Evolutionary conservation across 2,113 vertebrate species (phyloP), one percentile per base, ranked within the genome.

Genomic region (Pseudorasbora parva): DNA sequence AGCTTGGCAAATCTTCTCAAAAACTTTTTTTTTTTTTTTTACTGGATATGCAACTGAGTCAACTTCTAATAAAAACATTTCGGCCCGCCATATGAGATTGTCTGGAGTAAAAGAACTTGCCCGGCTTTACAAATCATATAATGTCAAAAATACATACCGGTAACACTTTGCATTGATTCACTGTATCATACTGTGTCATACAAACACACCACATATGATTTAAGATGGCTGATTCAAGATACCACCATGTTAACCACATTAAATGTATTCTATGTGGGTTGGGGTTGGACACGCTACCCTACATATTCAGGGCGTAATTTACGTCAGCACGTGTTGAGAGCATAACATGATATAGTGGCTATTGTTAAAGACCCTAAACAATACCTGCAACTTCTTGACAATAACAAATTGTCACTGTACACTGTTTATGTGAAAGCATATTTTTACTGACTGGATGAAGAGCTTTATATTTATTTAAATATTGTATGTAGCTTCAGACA

Each of bases 311-410:
- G 57, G 59, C 17, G 27, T 3, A 74, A 33, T 62, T 33, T 41
- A 54, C 12, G 17, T 15, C 30, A 83, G 30, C 75, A 83, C 33
- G 59, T 82, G 81, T 54, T 71, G 25, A 6, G 33, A 76, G 59
- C 17, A 59, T 21, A 82, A 47, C 41, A 51, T n/a, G 27, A 25
- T 74, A 60, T 1, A 8, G 0, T n/a, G 33, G 51, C 49, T 45
- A 57, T 23, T 66, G 17, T 33, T 57, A n/a, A n/a, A 57, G 6
- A 77, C n/a, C 68, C 21, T 45, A 71, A 41, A 43, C 19, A 56
- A 41, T 21, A 41, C 30, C 10, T 41, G 30, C 74, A 77, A 77
- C 74, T 37, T 41, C 14, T 78, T 60, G 45, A 78, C n/a, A 60
- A 27, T 17, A 45, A 60, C 56, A 60, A 45, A 19, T 9, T 19